Conservation (phyloP, 2,797 vertebrate genomes). For the Hylomyscus alleni region DNA sequence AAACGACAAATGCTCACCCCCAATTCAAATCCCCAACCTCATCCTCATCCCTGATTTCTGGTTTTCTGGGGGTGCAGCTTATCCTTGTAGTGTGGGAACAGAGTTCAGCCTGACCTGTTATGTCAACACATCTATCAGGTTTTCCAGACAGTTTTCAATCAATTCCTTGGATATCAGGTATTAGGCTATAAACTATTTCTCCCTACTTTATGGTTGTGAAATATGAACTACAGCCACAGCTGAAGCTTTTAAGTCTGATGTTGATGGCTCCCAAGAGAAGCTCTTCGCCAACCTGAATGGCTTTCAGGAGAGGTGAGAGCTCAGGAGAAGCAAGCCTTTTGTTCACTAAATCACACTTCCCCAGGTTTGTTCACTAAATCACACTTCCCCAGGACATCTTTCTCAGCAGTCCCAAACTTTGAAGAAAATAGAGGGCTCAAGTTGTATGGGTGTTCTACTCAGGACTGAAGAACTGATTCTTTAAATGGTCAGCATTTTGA, state of each 20-base stretch:
- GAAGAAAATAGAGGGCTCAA: background rate
- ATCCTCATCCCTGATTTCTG: background rate
- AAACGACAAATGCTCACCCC: background rate
- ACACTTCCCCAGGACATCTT: background rate
- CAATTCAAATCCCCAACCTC: no score
- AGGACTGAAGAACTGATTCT: background rate
- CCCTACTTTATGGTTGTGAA: slow-evolving; percentile 68
- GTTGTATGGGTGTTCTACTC: background rate
- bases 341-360: background rate
- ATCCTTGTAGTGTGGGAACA: background rate
- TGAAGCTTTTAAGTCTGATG: slow-evolving; percentile 69
- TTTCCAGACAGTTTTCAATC: slow-evolving; percentile 67
- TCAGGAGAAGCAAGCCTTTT: background rate
- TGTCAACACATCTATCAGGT: slow-evolving; percentile 4
- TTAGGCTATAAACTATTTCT: slow-evolving; percentile 68
- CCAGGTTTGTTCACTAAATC: background rate
- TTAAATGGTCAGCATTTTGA: background rate
- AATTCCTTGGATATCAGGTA: slow-evolving; percentile 70
- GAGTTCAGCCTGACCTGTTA: background rate
- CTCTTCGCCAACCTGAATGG: slow-evolving; percentile 36
- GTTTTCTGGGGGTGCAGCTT: background rate
- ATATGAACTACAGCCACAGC: slow-evolving; percentile 67
- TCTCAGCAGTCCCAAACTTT: background rate
- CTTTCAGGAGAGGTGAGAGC: background rate
- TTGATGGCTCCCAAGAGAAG: slow-evolving; percentile 38